Base-by-base conservation (phyloP, 1,140 invertebrate genomes). In the Cephus cinctus region DNA sequence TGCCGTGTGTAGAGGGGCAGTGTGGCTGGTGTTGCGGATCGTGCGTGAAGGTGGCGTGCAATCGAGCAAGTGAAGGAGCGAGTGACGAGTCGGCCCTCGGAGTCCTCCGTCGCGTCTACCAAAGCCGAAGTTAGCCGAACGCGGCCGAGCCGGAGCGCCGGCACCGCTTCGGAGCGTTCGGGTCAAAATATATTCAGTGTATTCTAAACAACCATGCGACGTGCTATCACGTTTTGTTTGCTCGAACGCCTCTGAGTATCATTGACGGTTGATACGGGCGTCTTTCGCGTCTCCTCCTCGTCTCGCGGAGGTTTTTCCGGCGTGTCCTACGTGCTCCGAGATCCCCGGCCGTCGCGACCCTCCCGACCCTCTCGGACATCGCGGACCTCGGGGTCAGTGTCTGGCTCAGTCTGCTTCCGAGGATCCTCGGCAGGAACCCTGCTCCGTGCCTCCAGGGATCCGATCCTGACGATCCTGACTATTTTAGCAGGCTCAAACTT, bases 141-240 rank as follows among this genome's bases (percentile, higher is more conserved):
- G 47, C 35, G 42, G 36, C 41, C 51, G 59, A 36, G 43, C 46
- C 43, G 22, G 12, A 9, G 59, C 54, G 50, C 52, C 50, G 47
- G 50, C 52, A 2, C 11, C 44, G 14, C 18, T 18, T 14, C 22
- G 39, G 23, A 23, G 49, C 59, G 60, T 54, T 58, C 39, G 54
- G 67, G 60, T 68, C 61, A 65, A 67, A 67, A 68, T 67, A 62
- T 63, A 67, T 63, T 73, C 69, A 73, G 70, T 73, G 53, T 68
- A 66, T 69, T 66, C 56, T 62, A 66, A 71, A 69, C 66, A 63
- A 67, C 59, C 66, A 62, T 61, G 59, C 54, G 65, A 66, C 56
- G 60, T 57, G 64, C 43, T 59, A 57, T 60, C 55, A 56, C 56
- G 54, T 58, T 59, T 64, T 57, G 42, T 56, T 51, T 35, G 53